A percentile compares a stretch with the other conserved stretches of the same genome.
These are phyloP conservation scores for Andricus quercusramuli DNA, from an alignment of 2,888 invertebrate species.

Conservation along the genomic window DNA sequence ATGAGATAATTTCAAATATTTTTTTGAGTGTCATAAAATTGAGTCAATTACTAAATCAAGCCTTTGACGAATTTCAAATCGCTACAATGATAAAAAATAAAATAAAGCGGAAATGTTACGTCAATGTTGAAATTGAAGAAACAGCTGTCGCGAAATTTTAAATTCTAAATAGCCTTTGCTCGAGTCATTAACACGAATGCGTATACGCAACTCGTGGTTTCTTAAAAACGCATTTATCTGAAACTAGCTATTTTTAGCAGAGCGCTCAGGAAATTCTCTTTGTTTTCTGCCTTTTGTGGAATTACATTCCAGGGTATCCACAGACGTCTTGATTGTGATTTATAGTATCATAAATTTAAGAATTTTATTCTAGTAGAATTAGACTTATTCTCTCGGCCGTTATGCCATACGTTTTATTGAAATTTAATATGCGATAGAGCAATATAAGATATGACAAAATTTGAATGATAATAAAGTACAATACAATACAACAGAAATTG, in stretches of 20 bases:
- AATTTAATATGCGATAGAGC: conserved; percentile 14
- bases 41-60: too few species aligned
- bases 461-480: background rate
- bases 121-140: background rate
- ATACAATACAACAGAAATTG: too few species aligned
- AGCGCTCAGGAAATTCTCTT: background rate
- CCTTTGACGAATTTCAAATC: background rate
- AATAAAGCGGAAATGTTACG: background rate
- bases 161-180: background rate
- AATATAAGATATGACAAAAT: background rate
- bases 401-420: background rate
- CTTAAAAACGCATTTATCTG: conserved; percentile 7
- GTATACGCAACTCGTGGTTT: background rate
- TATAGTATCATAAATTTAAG: conserved; percentile 13
- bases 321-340: conserved; percentile 12
- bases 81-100: background rate
- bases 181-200: conserved; percentile 3
- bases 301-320: conserved; percentile 22
- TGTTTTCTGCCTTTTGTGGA: conserved; percentile 25
- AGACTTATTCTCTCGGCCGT: background rate
- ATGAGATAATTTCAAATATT: background rate
- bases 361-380: conserved; percentile 6
- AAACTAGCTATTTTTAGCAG: conserved; percentile 23
- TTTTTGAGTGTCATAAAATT: background rate
- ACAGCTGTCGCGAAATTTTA: background rate